Evolutionary conservation across 1,140 invertebrate genomes (phyloP).

Genomic region (Drosophila lowei): DNA sequence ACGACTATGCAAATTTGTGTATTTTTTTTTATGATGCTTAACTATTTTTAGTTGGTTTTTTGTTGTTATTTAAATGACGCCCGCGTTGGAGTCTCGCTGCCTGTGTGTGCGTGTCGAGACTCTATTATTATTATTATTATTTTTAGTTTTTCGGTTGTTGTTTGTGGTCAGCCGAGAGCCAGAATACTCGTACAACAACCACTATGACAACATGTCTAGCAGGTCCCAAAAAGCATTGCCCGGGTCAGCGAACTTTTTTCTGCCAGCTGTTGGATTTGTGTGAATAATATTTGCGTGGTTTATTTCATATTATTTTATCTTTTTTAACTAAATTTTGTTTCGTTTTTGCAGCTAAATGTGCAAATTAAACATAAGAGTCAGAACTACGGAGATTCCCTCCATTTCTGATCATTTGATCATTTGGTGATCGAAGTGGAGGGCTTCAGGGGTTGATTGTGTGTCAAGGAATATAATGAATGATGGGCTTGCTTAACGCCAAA

Average conservation of each 20-base stretch:
- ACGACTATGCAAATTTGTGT: slow-evolving; percentile 74
- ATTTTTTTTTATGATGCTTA: slow-evolving; percentile 76
- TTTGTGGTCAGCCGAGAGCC: slow-evolving; percentile 65
- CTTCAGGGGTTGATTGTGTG: slow-evolving; percentile 30
- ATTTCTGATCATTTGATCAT: slow-evolving; percentile 38
- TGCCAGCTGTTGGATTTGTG: slow-evolving; percentile 34
- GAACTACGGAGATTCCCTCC: slow-evolving; percentile 43
- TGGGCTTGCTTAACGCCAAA: background rate
- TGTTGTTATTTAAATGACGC: slow-evolving; percentile 79
- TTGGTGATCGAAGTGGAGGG: slow-evolving; percentile 10
- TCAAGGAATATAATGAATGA: background rate
- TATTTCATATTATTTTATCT: slow-evolving; percentile 23
- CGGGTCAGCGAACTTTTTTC: slow-evolving; percentile 72
- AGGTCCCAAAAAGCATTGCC: slow-evolving; percentile 71
- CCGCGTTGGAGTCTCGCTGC: slow-evolving; percentile 42
- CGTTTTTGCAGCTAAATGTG: slow-evolving; percentile 56
- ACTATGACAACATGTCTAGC: slow-evolving; percentile 67
- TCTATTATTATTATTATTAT: slow-evolving; percentile 44
- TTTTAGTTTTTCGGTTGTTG: slow-evolving; percentile 32
- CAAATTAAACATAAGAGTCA: slow-evolving; percentile 56
- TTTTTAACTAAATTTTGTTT: slow-evolving; percentile 37
- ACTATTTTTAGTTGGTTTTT: slow-evolving; percentile 74
- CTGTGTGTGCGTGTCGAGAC: slow-evolving; percentile 59
- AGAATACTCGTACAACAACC: slow-evolving; percentile 36
- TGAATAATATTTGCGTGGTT: slow-evolving; percentile 60